Conservation (phyloP, 35 echinoderm and acorn worm genomes). For the Acanthaster planci region DNA sequence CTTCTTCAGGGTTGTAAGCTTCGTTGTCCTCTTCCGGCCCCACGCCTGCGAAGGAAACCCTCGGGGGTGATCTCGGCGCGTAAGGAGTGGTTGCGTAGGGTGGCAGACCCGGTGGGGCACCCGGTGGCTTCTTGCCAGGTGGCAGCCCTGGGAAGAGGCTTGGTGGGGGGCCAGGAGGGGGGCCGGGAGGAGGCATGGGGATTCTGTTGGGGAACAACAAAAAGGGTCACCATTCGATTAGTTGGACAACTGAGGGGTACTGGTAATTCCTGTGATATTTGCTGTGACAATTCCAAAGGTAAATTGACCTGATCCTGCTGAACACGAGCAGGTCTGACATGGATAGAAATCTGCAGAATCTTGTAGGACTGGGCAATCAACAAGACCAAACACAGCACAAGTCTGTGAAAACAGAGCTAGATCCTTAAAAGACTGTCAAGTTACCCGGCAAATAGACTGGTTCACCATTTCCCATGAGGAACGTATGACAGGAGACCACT, state of each 20-base stretch:
- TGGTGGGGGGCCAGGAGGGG: constrained; percentile 54
- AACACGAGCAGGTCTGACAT: too few relatives aligned
- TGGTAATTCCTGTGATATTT: too few relatives aligned
- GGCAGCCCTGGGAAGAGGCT: constrained; percentile 69
- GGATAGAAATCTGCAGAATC: too few relatives aligned
- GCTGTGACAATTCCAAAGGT: neutral
- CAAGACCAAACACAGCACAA: too few relatives aligned
- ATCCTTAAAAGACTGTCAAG: too few relatives aligned
- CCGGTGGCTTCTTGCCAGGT: constrained; percentile 63
- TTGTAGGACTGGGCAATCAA: too few relatives aligned
- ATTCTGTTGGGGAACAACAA: neutral
- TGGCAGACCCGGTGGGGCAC: constrained; percentile 64
- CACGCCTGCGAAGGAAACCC: neutral
- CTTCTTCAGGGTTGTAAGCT: constrained; percentile 31
- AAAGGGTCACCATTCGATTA: too few relatives aligned
- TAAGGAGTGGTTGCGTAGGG: constrained; percentile 34
- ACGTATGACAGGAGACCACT: too few relatives aligned
- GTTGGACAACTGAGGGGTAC: too few relatives aligned
- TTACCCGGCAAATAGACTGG: too few relatives aligned
- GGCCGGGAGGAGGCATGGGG: constrained; percentile 42
- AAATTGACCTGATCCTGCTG: neutral
- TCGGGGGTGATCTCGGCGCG: constrained; percentile 34
- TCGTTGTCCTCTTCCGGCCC: constrained; percentile 28
- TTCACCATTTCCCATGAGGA: too few relatives aligned
- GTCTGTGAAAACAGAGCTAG: too few relatives aligned